phyloP scores from a whole-genome alignment of 1,140 invertebrate genomes.

The Drosophila littoralis region DNA sequence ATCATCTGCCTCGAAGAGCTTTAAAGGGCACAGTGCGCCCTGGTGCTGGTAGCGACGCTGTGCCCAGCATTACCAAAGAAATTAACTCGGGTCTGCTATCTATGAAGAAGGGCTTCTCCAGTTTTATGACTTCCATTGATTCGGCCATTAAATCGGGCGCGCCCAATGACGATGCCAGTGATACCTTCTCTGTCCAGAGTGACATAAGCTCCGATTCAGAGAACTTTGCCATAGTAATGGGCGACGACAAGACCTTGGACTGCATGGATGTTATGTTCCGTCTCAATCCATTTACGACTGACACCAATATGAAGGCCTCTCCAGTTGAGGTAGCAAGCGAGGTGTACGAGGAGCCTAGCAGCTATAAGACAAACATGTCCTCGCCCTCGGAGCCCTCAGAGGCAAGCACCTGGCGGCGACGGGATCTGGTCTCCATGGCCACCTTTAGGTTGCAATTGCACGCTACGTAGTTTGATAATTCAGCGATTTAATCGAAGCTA shows the following conservation, averaged over 20 bases:
- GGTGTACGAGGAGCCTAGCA: slow-evolving; percentile 90
- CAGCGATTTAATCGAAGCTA: neutral
- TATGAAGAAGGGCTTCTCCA: slow-evolving; percentile 92
- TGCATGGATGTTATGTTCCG: slow-evolving; percentile 88
- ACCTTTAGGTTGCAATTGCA: slow-evolving; percentile 74
- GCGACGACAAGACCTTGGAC: slow-evolving; percentile 88
- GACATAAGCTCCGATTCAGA: slow-evolving; percentile 93
- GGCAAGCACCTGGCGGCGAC: slow-evolving; percentile 90
- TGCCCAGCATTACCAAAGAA: slow-evolving; percentile 78
- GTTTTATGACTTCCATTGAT: slow-evolving; percentile 92
- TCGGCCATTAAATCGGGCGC: slow-evolving; percentile 88
- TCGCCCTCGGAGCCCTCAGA: slow-evolving; percentile 92
- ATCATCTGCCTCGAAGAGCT: slow-evolving; percentile 78
- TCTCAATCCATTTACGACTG: slow-evolving; percentile 82
- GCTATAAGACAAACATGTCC: slow-evolving; percentile 86
- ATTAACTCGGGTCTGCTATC: slow-evolving; percentile 87
- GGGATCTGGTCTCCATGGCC: slow-evolving; percentile 89
- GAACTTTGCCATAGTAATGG: slow-evolving; percentile 89
- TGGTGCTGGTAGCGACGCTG: slow-evolving; percentile 52
- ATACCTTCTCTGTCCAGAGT: slow-evolving; percentile 89
- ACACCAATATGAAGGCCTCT: slow-evolving; percentile 84
- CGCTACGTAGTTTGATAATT: neutral
- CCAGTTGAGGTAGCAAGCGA: slow-evolving; percentile 93
- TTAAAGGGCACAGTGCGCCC: slow-evolving; percentile 46
- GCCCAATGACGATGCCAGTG: slow-evolving; percentile 89